A percentile compares a stretch with the other conserved stretches of the same genome.
Conservation (phyloP, 1,140 invertebrate genomes). For the Bilobella aurantiaca region DNA sequence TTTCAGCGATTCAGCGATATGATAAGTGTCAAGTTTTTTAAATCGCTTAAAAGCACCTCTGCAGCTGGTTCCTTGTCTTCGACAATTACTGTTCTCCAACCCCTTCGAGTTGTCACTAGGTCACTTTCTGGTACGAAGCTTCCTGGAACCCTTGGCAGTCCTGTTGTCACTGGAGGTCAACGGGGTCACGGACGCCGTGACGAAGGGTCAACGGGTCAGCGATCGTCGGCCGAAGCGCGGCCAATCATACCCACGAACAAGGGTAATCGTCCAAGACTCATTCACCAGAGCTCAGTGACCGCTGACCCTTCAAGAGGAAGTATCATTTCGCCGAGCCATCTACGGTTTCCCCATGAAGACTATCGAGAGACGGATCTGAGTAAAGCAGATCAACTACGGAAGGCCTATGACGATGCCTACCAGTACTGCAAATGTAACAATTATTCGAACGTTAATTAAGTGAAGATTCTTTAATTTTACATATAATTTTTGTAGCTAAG, state of each 20-base stretch:
- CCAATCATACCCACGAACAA: not conserved
- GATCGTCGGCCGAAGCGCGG: not conserved
- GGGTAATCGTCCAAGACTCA: not conserved
- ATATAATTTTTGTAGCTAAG: conserved; percentile 51
- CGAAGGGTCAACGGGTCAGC: not conserved
- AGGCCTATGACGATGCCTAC: conserved; percentile 30
- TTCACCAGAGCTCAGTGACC: not conserved
- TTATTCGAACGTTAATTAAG: not conserved
- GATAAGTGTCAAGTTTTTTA: not conserved
- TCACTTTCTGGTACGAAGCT: not conserved
- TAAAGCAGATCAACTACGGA: conserved; percentile 18
- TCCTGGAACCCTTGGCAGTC: too few species aligned
- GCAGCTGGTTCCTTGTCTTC: not conserved
- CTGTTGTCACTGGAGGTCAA: not conserved
- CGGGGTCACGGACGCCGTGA: not conserved
- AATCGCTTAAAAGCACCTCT: not conserved
- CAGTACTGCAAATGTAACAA: conserved; percentile 29
- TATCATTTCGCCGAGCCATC: not conserved
- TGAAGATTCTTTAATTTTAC: conserved; percentile 1
- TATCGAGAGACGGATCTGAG: conserved; percentile 10
- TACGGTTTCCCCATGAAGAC: not conserved
- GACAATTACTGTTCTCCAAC: not conserved
- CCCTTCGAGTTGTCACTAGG: not conserved
- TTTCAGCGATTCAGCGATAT: not conserved
- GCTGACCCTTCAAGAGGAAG: not conserved